These are phyloP conservation scores for Agrotis ipsilon DNA, from an alignment of 2,888 invertebrate genomes.

Conservation along the genomic window DNA sequence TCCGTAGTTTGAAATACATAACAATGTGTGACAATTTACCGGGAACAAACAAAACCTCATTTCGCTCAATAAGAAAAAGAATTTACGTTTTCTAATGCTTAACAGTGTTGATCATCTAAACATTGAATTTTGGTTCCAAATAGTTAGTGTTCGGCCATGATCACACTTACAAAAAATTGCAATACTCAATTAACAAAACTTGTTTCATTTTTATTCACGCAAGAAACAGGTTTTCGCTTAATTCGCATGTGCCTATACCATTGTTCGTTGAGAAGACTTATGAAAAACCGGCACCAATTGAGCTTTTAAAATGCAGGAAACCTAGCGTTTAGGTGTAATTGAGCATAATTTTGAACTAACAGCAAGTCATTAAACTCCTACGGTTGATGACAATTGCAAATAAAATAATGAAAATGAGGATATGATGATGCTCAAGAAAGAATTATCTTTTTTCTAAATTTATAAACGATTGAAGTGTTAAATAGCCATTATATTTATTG, in stretches of 20 bases:
- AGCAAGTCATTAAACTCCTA: conserved; percentile 30
- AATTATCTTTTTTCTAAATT: not conserved
- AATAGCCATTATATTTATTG: not conserved
- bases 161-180: not conserved
- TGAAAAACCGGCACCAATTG: conserved; percentile 22
- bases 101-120: not conserved
- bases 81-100: not conserved
- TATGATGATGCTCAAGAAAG: not conserved
- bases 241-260: not conserved
- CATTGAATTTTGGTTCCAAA: not conserved
- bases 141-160: not conserved
- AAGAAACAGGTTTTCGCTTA: conserved; percentile 40
- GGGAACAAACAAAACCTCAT: conserved; percentile 2
- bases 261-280: conserved; percentile 9
- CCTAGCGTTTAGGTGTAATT: conserved; percentile 7
- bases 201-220: conserved; percentile 28
- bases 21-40: conserved; percentile 12
- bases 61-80: not conserved
- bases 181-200: conserved; percentile 32
- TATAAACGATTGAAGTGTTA: not conserved
- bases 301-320: conserved; percentile 3
- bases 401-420: conserved; percentile 1
- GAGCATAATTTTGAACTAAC: conserved; percentile 5
- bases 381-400: not conserved
- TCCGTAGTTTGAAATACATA: conserved; percentile 18